phyloP scores from a whole-genome alignment of 2,113 vertebrate species.

The Aythya baeri region DNA sequence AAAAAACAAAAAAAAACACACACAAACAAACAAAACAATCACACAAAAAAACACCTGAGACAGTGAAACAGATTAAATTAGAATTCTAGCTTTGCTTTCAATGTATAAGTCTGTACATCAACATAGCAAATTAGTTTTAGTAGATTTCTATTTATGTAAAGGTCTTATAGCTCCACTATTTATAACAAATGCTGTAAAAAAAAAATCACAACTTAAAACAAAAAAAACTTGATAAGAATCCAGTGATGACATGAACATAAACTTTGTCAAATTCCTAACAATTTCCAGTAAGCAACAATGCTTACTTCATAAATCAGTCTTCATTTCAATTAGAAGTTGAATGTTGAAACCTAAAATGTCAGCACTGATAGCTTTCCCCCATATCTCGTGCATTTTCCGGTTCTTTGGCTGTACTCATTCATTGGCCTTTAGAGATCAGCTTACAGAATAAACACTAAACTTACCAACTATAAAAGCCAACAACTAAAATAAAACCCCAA shows the following conservation, averaged over 20 bases:
- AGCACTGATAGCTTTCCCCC: not conserved
- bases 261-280: not conserved
- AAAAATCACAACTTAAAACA: not conserved
- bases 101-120: not conserved
- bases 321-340: not conserved
- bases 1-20: not conserved
- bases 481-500: not conserved
- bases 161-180: not conserved
- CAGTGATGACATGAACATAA: not conserved
- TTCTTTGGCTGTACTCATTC: not conserved
- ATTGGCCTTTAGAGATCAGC: not conserved
- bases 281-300: not conserved
- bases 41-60: too few relatives aligned
- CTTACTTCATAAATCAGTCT: not conserved
- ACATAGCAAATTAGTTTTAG: not conserved
- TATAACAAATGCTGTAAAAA: not conserved
- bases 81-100: not conserved
- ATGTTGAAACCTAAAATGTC: not conserved
- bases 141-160: not conserved
- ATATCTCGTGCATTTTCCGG: not conserved
- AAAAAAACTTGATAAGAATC: not conserved
- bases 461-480: not conserved
- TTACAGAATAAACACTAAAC: not conserved
- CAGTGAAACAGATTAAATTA: not conserved
- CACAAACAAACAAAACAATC: not conserved